Conservation (phyloP, 2,113 vertebrate genomes). For the Nibea coibor region DNA sequence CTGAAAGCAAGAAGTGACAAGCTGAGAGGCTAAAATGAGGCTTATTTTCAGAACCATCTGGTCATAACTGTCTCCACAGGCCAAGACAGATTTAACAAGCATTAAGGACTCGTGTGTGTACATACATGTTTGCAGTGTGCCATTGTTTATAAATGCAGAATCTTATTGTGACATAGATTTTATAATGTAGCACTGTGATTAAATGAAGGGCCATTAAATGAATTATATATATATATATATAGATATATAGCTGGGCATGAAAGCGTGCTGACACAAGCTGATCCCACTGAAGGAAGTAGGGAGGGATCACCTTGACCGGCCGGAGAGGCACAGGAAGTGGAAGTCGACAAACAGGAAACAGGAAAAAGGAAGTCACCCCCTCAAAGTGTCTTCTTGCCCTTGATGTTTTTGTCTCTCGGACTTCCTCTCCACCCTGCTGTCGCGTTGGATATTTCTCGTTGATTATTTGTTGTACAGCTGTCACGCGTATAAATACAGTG, state of each 20-base stretch:
- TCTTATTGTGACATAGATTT: slow-evolving; percentile 10
- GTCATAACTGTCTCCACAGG: slow-evolving; percentile 15
- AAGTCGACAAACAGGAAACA: slow-evolving; percentile 69
- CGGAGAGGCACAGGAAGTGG: slow-evolving; percentile 54
- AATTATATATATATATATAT: neutral
- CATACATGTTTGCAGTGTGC: neutral
- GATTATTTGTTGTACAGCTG: slow-evolving; percentile 21
- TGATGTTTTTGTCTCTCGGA: slow-evolving; percentile 49
- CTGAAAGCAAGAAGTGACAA: slow-evolving; percentile 22
- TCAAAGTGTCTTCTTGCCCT: slow-evolving; percentile 52
- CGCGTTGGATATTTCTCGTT: neutral
- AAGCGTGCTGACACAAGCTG: slow-evolving; percentile 33
- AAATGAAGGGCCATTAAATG: slow-evolving; percentile 14
- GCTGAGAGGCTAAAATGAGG: slow-evolving; percentile 21
- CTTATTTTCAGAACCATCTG: slow-evolving; percentile 25
- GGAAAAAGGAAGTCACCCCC: slow-evolving; percentile 62
- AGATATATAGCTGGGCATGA: neutral
- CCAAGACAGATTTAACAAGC: slow-evolving; percentile 31
- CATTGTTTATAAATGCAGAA: slow-evolving; percentile 5
- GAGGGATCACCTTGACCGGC: slow-evolving; percentile 43
- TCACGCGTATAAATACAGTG: neutral
- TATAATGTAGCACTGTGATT: slow-evolving; percentile 18
- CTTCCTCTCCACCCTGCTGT: slow-evolving; percentile 55
- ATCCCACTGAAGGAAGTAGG: slow-evolving; percentile 42
- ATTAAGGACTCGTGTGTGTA: neutral